Conservation (phyloP, 2,797 vertebrate genomes). For the Dipus sagitta region DNA sequence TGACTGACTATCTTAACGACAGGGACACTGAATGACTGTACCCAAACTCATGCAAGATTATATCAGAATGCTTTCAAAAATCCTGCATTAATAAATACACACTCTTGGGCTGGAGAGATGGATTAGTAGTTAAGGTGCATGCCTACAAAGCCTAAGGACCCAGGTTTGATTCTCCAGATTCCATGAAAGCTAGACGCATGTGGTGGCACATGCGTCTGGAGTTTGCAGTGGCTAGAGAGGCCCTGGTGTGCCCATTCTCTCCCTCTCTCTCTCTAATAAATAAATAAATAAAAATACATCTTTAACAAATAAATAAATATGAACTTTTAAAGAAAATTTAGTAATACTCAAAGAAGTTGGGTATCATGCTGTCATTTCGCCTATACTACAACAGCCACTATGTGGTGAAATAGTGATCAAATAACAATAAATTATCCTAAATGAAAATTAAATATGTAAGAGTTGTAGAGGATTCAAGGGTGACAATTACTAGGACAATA, state of each 20-base stretch:
- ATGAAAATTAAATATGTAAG: slow-evolving; percentile 4
- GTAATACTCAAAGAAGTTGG: not conserved
- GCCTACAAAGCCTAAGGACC: no score
- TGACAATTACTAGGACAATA: not conserved
- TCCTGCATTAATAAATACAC: not conserved
- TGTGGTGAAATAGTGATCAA: not conserved
- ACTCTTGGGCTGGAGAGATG: not conserved
- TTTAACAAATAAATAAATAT: not conserved
- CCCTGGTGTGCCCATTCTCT: no score
- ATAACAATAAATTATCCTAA: not conserved
- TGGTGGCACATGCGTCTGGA: no score
- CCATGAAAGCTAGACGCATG: no score
- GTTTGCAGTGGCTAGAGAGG: no score
- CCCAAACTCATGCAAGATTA: not conserved
- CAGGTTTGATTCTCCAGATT: not conserved
- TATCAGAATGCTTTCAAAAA: not conserved
- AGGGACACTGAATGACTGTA: not conserved
- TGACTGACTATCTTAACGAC: slow-evolving; percentile 22
- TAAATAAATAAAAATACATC: not conserved
- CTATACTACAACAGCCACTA: not conserved
- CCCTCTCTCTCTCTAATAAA: not conserved
- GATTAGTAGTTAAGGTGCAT: not conserved
- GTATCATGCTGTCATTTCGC: slow-evolving; percentile 17
- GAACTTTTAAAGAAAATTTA: not conserved
- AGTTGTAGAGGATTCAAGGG: no score